Evolutionary conservation across 1,140 invertebrate species (phyloP), one percentile per base, ranked within the genome.

Genomic region (Drosophila mayri): DNA sequence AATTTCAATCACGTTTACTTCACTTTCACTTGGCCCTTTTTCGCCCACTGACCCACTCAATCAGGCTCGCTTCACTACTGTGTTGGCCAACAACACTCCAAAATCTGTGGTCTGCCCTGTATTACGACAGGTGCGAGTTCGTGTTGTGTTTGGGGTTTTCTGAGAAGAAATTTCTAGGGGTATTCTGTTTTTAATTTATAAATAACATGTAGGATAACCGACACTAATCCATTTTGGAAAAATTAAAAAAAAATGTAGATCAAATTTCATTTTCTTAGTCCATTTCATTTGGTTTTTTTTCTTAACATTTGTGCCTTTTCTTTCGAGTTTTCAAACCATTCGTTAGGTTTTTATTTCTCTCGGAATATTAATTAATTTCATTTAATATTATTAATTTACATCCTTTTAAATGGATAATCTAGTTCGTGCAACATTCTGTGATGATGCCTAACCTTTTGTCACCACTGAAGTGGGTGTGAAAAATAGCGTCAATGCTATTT

Each of bases 1-100:
- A 87, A 87, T 87, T 87, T 87, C 83, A 87, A 87, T 87, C 83
- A 87, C 83, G 76, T 87, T 83, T 76, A 54, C 79, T 62, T 87
- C 83, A 87, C 83, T 86, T 87, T 87, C 79, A 63, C 76, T 57
- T 74, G 62, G 62, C 62, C 62, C 18, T 62, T 62, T 30, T 30
- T n/a, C 57, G 57, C 58, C 62, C 62, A 65, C 62, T 82, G 76
- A 62, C 62, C 66, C 65, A 75, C 55, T 67, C 63, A 70, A 70
- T 70, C 61, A 67, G 62, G 40, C 32, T 10, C 57, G 20, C 41
- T 41, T 64, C 57, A 61, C 18, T 32, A 43, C 18, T 41, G 54
- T 41, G 54, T 43, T 64, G 61, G 61, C 61, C 55, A 59, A 37
- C 54, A 61, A 18, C 55, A 22, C 16, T 22, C 37, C 37, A 16